Percentiles rank a stretch among this genome's conserved stretches.
Evolutionary conservation across 2,797 vertebrate species (phyloP).

Genomic region (Argya squamiceps): DNA sequence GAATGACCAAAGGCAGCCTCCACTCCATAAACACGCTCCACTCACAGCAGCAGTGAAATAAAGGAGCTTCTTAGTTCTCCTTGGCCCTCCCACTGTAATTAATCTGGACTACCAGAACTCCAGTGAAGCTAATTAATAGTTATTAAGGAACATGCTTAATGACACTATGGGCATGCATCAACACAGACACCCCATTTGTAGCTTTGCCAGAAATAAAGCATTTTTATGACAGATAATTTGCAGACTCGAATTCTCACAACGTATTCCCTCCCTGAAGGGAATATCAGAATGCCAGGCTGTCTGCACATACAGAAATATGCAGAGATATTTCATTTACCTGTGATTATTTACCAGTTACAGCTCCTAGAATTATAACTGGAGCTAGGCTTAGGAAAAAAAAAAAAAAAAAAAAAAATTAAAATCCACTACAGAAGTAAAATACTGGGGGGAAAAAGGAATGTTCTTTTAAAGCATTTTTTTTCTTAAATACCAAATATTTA

Average conservation of each 20-base stretch:
- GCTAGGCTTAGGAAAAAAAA: neutral
- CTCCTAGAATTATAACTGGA: neutral
- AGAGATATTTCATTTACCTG: constrained; percentile 1
- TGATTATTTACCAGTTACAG: constrained; percentile 25
- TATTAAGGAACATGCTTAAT: constrained; percentile 37
- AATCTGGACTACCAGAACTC: neutral
- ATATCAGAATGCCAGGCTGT: neutral
- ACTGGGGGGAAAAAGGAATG: neutral
- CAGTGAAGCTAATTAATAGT: constrained; percentile 42
- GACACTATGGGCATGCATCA: constrained; percentile 31
- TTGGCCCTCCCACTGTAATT: neutral
- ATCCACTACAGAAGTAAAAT: neutral
- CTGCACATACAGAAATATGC: neutral
- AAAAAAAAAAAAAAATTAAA: neutral
- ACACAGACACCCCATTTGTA: constrained; percentile 47
- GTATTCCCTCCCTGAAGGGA: constrained; percentile 1
- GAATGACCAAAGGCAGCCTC: neutral
- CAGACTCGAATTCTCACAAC: neutral
- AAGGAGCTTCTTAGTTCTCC: neutral
- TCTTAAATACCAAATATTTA: neutral
- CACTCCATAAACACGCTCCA: neutral
- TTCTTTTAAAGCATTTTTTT: neutral
- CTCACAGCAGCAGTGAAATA: neutral
- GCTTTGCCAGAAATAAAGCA: constrained; percentile 38
- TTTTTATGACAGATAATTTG: constrained; percentile 46